These are phyloP conservation scores for Ailuropoda melanoleuca DNA, from an alignment of 2,113 vertebrate genomes.

Conservation along the genomic window DNA sequence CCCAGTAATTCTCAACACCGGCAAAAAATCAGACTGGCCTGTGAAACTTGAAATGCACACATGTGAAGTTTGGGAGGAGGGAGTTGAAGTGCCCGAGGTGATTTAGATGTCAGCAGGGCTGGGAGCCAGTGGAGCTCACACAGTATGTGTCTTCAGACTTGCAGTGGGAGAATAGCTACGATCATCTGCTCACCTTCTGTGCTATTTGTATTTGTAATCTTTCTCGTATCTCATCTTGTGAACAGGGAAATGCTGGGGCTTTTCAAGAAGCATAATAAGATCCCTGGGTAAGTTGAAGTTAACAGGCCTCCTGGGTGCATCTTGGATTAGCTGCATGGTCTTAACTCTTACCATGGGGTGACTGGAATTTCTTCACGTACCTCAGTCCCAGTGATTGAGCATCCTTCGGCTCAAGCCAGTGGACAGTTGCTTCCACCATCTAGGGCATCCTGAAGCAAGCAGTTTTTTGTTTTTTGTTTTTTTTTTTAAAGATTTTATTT, in stretches of 20 bases:
- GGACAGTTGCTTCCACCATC: rapidly evolving
- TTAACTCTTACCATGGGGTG: neutral
- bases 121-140: neutral
- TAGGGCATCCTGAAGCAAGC: neutral
- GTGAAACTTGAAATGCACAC: no score
- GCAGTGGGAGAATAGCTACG: neutral
- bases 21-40: neutral
- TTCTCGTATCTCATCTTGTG: neutral
- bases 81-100: no score
- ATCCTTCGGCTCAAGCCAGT: neutral
- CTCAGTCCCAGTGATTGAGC: neutral
- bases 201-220: neutral
- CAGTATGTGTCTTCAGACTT: neutral
- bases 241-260: conserved; percentile 89
- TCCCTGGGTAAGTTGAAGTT: conserved; percentile 88
- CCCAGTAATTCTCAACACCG: neutral
- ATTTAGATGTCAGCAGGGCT: neutral
- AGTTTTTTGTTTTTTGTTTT: no score
- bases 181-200: neutral
- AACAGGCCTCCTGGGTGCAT: no score
- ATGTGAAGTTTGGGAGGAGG: no score
- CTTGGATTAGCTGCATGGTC: neutral
- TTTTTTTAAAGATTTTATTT: no score
- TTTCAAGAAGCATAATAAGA: conserved; percentile 89
- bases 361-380: neutral